Evolutionary conservation across 2,888 invertebrate genomes (phyloP), one percentile per base, ranked within the genome.

Genomic region (Metellina segmentata): DNA sequence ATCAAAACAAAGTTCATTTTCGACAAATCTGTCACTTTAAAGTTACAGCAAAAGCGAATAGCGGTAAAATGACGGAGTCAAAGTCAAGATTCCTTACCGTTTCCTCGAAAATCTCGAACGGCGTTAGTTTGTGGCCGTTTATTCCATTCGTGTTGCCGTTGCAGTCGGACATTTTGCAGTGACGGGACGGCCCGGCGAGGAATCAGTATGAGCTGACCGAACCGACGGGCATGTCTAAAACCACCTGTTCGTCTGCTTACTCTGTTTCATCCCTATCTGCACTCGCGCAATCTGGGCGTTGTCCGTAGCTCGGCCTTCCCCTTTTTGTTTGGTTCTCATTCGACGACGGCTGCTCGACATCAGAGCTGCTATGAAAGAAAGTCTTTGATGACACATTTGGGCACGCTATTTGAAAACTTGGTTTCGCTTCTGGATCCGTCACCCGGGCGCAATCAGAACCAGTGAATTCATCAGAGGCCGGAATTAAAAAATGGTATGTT

Each of bases 261-360:
- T 72, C 83, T 70, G 78, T 85, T 87, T 71, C 88, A 81, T 88
- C 87, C 70, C 79, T 87, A 87, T 87, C 87, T 87, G 19, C 48
- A 71, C 34, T 16, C 87, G 78, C 88, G 74, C 75, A 61, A 13
- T 85, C 85, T 85, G 85, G 85, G 85, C 88, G 88, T 81, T 74
- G 81, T 87, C 87, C 85, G 87, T 51, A 16, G 51, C 52, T 78
- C 6, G 78, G 52, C 78, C 70, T 51, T 78, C 78, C 70, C 70
- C 51, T 70, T 61, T 74, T 74, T 19, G 81, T 53, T 74, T 85
- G n/a, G 74, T 20, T 74, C 74, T 72, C 51, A 19, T 83, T 51
- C 34, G 53, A 69, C 69, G 16, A 69, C 69, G 16, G 16, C 16
- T 11, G 11, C 16, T 69, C 34, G 61, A 61, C 13, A 34, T 61